Evolutionary conservation across 2,888 invertebrate genomes (phyloP).

Genomic region (Trichacis sp.): DNA sequence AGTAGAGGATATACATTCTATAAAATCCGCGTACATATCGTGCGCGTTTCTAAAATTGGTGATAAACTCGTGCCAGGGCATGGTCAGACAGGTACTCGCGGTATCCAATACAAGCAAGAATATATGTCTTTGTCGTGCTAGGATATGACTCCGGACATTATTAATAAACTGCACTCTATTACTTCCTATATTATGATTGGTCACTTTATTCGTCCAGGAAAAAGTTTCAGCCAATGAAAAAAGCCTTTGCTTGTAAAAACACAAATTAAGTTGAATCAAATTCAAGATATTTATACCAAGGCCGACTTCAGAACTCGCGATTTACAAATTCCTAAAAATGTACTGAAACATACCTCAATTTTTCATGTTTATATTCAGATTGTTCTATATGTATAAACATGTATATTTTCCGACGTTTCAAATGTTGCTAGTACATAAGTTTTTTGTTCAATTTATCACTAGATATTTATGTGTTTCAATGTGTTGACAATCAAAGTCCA

Average conservation of each 20-base stretch:
- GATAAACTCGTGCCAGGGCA: constrained; percentile 99
- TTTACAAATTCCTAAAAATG: no score
- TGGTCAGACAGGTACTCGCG: constrained; percentile 99
- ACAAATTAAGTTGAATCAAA: neutral
- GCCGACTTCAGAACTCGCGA: no score
- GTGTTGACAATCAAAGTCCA: no score
- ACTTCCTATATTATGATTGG: constrained; percentile 99
- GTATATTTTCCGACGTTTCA: neutral
- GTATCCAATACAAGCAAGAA: constrained; percentile 98
- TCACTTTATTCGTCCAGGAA: constrained; percentile 98
- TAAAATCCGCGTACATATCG: constrained; percentile 97
- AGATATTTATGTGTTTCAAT: no score
- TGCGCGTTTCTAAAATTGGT: constrained; percentile 98
- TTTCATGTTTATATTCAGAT: no score
- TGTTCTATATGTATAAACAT: neutral
- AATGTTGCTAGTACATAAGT: no score
- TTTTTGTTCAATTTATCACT: no score
- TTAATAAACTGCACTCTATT: constrained; percentile 99
- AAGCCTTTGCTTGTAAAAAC: neutral
- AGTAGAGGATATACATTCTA: constrained; percentile 99
- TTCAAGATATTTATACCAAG: no score
- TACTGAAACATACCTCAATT: no score
- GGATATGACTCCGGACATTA: constrained; percentile 98
- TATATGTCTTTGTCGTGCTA: constrained; percentile 97
- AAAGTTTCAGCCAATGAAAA: constrained; percentile 73